Evolutionary conservation across 1,140 invertebrate species (phyloP).

Genomic region (Drosophila ficusphila): DNA sequence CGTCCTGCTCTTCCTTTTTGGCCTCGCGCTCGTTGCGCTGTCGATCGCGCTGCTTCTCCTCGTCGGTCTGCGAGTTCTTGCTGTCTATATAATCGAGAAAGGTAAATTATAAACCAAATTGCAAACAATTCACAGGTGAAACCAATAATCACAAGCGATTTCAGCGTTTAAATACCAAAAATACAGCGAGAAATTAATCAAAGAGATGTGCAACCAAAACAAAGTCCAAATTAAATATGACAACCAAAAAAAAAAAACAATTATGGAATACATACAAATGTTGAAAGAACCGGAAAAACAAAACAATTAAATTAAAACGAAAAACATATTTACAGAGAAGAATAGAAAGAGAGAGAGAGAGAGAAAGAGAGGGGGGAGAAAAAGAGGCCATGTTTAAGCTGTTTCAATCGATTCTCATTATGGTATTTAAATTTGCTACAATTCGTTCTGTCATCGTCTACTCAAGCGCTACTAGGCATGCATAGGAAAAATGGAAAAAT

Average conservation of each 20-base stretch:
- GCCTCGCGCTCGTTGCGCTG: slow-evolving; percentile 83
- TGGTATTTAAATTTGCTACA: not conserved
- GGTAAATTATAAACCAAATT: not conserved
- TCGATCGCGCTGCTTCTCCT: slow-evolving; percentile 84
- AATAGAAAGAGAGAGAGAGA: slow-evolving; percentile 11
- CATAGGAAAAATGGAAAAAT: slow-evolving; percentile 18
- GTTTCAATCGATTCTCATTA: slow-evolving; percentile 31
- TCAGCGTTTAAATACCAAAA: not conserved
- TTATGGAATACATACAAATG: not conserved
- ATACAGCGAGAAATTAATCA: not conserved
- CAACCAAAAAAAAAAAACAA: not conserved
- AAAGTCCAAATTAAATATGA: not conserved
- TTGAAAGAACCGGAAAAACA: not conserved
- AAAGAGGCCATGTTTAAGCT: slow-evolving; percentile 28
- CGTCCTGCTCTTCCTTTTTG: slow-evolving; percentile 84
- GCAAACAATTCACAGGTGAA: not conserved
- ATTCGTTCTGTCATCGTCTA: slow-evolving; percentile 18
- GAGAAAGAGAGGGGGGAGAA: slow-evolving; percentile 20
- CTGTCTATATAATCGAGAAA: slow-evolving; percentile 61
- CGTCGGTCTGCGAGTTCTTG: slow-evolving; percentile 84
- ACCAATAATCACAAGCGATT: not conserved
- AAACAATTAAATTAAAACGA: not conserved
- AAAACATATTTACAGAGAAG: slow-evolving; percentile 7
- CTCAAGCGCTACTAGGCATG: slow-evolving; percentile 19
- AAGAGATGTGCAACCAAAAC: not conserved